phyloP scores from a whole-genome alignment of 2,888 invertebrate species.

The Eueremaeus valkanovi region DNA sequence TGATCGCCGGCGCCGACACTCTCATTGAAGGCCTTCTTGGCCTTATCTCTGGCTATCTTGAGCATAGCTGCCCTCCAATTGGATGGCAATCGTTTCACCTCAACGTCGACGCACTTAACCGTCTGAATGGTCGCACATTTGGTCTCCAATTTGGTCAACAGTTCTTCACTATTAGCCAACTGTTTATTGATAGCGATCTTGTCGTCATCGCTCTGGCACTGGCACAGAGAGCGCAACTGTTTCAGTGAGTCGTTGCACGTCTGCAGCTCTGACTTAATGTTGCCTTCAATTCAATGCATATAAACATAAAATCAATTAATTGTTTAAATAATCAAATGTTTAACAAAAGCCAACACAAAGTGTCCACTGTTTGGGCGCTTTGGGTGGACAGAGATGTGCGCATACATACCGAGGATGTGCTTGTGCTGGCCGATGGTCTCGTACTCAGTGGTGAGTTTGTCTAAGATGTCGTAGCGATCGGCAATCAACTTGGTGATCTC shows the following conservation, averaged over 20 bases:
- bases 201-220: conserved; percentile 36
- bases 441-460: conserved; percentile 5
- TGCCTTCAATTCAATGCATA: background rate
- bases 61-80: conserved; percentile 36
- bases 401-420: conserved; percentile 28
- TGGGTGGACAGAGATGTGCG: background rate
- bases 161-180: conserved; percentile 2
- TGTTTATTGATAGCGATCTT: conserved; percentile 13
- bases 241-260: conserved; percentile 12
- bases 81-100: conserved; percentile 16
- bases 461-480: conserved; percentile 3
- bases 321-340: background rate
- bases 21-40: conserved; percentile 24
- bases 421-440: conserved; percentile 12
- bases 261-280: conserved; percentile 1
- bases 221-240: conserved; percentile 3
- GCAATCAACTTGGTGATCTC: conserved; percentile 13
- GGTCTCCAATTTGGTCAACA: background rate
- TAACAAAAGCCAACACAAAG: background rate
- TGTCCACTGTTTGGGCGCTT: background rate
- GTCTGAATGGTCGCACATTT: background rate
- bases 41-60: conserved; percentile 31
- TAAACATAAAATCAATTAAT: conserved; percentile 10
- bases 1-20: background rate
- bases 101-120: background rate